These are phyloP conservation scores for Sander vitreus DNA, from an alignment of 2,113 vertebrate species.

Conservation along the genomic window DNA sequence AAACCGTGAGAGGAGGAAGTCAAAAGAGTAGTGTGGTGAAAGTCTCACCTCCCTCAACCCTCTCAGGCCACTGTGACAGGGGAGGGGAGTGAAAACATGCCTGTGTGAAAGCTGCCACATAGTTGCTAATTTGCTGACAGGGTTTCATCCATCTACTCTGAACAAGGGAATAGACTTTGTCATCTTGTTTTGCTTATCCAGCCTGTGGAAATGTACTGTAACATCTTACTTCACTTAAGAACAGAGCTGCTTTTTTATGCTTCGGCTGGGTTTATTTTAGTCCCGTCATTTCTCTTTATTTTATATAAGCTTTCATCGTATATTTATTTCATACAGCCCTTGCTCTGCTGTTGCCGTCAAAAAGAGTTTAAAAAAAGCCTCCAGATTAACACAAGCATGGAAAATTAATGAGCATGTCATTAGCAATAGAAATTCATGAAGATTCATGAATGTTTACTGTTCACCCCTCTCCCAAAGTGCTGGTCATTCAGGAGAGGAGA, in stretches of 20 bases:
- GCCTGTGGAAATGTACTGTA: conserved; percentile 13
- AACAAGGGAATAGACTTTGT: conserved; percentile 24
- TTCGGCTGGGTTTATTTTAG: conserved; percentile 11
- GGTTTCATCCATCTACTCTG: conserved; percentile 34
- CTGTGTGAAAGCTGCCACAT: conserved; percentile 52
- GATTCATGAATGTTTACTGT: conserved; percentile 42
- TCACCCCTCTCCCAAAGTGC: conserved; percentile 20
- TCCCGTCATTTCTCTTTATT: conserved; percentile 4
- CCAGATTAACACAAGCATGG: conserved; percentile 23
- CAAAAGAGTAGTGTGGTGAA: conserved; percentile 41
- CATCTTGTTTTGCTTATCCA: conserved; percentile 32
- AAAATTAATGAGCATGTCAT: conserved; percentile 55
- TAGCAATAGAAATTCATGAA: conserved; percentile 23
- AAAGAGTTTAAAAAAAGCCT: background rate
- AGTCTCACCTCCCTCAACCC: conserved; percentile 49
- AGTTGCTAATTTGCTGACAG: conserved; percentile 63
- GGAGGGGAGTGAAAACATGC: conserved; percentile 50
- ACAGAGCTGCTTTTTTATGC: conserved; percentile 1
- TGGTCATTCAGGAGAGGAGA: conserved; percentile 12
- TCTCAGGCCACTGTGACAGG: conserved; percentile 40
- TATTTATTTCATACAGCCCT: conserved; percentile 16
- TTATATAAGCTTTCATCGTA: conserved; percentile 29
- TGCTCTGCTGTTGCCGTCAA: background rate
- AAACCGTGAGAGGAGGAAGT: conserved; percentile 44
- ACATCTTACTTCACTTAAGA: conserved; percentile 20